Percentiles rank a stretch among this genome's conserved stretches.
Evolutionary conservation across 2,113 vertebrate species (phyloP).

Genomic region (Thamnaconus septentrionalis): DNA sequence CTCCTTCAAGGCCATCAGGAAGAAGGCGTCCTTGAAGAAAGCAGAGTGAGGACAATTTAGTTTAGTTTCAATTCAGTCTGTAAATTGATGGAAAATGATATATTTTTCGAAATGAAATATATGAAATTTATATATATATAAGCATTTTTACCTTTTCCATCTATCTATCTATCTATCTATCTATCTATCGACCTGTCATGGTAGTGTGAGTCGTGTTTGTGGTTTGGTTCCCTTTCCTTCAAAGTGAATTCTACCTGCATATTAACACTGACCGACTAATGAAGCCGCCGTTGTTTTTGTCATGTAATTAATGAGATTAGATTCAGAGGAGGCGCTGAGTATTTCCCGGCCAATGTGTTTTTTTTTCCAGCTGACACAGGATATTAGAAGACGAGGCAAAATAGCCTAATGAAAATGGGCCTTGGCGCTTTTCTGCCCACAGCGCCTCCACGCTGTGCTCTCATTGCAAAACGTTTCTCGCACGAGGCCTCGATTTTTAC

Average conservation of each 20-base stretch:
- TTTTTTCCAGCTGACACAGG: conserved; percentile 23
- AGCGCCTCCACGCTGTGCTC: conserved; percentile 11
- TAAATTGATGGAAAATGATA: too few species aligned
- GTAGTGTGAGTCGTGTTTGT: too few species aligned
- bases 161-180: conserved; percentile 14
- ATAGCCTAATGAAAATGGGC: conserved; percentile 16
- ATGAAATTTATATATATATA: too few species aligned
- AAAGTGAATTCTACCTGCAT: background rate
- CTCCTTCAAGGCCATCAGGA: conserved; percentile 75
- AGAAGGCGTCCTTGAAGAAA: conserved; percentile 73
- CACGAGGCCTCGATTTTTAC: background rate
- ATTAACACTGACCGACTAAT: conserved; percentile 32
- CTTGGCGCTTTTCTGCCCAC: background rate
- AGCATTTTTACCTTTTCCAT: too few species aligned
- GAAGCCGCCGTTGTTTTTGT: conserved; percentile 51
- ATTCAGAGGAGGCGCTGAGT: conserved; percentile 40
- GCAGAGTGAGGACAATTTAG: conserved; percentile 61
- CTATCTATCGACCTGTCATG: background rate
- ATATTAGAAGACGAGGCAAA: conserved; percentile 28
- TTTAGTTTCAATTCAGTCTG: background rate
- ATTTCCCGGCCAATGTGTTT: conserved; percentile 37
- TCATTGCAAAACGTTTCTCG: conserved; percentile 4
- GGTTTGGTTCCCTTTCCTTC: too few species aligned
- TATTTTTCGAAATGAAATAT: too few species aligned
- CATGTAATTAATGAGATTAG: conserved; percentile 30